phyloP scores from a whole-genome alignment of 2,888 invertebrate genomes.

The Dryobota labecula region DNA sequence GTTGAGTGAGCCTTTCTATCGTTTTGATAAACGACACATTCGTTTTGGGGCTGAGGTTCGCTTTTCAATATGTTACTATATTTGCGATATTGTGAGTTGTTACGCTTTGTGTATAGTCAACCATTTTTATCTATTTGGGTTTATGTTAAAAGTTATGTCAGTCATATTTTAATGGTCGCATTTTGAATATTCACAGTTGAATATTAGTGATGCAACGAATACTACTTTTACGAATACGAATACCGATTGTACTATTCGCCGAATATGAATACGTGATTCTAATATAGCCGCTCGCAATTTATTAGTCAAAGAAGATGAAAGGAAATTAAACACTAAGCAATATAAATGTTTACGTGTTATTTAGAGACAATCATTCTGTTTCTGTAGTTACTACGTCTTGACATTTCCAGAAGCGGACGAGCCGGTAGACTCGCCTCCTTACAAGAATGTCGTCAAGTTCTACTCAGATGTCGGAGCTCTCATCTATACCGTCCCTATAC shows the following conservation, averaged over 20 bases:
- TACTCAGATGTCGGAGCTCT: slow-evolving; percentile 96
- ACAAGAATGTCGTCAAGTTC: slow-evolving; percentile 96
- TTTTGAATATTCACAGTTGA: too few relatives aligned
- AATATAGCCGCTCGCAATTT: too few relatives aligned
- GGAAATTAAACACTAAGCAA: too few relatives aligned
- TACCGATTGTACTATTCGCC: too few relatives aligned
- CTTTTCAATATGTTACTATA: slow-evolving; percentile 63
- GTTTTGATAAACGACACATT: slow-evolving; percentile 68
- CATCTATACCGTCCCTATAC: slow-evolving; percentile 95
- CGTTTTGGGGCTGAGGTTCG: slow-evolving; percentile 34
- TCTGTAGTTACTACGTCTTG: not conserved
- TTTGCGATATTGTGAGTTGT: slow-evolving; percentile 24
- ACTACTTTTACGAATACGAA: too few relatives aligned
- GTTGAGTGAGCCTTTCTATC: slow-evolving; percentile 64
- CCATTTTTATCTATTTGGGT: slow-evolving; percentile 29
- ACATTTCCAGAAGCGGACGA: slow-evolving; percentile 80
- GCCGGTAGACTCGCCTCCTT: slow-evolving; percentile 87
- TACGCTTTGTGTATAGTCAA: slow-evolving; percentile 11
- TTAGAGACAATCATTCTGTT: too few relatives aligned
- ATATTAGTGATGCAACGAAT: too few relatives aligned
- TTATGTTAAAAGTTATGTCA: slow-evolving; percentile 8
- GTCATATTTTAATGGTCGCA: not conserved
- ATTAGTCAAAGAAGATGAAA: too few relatives aligned
- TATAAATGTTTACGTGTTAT: too few relatives aligned
- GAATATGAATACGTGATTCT: too few relatives aligned